Percentiles rank a stretch among this genome's conserved stretches.
Evolutionary conservation across 37 sponge, comb jelly and placozoan species (phyloP).

Genomic region (Ephydatia muelleri): DNA sequence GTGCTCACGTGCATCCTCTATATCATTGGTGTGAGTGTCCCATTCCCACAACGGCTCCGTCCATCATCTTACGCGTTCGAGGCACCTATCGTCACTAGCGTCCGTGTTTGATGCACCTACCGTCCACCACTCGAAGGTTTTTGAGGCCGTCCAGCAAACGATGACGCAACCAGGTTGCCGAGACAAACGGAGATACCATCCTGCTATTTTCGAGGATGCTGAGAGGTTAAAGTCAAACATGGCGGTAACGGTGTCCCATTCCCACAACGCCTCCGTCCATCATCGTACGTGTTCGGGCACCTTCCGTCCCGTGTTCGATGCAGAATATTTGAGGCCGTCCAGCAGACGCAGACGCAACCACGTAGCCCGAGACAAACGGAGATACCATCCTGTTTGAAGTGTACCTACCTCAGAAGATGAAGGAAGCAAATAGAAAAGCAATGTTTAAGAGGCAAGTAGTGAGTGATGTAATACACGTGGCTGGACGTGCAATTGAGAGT

Average conservation of each 20-base stretch:
- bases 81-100: background rate
- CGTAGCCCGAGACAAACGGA: constrained; percentile 29
- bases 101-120: constrained; percentile 6
- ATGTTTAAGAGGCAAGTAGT: too few relatives aligned
- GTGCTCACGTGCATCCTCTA: too few relatives aligned
- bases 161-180: constrained; percentile 40
- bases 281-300: background rate
- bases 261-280: background rate
- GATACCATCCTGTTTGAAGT: constrained; percentile 44
- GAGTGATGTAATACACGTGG: too few relatives aligned
- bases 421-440: too few relatives aligned
- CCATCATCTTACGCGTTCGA: background rate
- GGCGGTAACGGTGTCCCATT: too few relatives aligned
- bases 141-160: constrained; percentile 43
- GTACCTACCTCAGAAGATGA: too few relatives aligned
- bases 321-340: constrained; percentile 43
- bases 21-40: too few relatives aligned
- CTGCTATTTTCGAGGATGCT: too few relatives aligned
- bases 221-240: too few relatives aligned
- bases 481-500: too few relatives aligned
- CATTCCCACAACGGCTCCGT: background rate
- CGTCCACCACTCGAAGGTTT: constrained; percentile 49
- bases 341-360: constrained; percentile 46
- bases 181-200: constrained; percentile 52
- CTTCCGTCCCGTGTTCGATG: constrained; percentile 42